Conservation (phyloP, 2,888 invertebrate species). For the Tetragnatha montana region DNA sequence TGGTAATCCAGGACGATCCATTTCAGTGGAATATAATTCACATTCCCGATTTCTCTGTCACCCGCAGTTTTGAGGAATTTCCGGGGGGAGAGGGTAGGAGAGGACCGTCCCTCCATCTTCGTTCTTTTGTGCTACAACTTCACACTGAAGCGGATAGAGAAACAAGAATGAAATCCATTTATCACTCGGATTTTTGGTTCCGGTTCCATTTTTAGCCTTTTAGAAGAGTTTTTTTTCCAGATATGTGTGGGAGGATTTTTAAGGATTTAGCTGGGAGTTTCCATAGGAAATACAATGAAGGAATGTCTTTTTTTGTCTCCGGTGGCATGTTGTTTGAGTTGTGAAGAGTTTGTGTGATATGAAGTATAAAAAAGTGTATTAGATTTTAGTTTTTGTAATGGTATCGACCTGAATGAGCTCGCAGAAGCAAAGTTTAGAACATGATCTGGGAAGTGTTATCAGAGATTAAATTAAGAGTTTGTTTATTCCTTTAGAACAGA, state of each 20-base stretch:
- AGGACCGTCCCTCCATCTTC: neutral
- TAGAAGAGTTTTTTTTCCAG: neutral
- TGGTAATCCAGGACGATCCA: neutral
- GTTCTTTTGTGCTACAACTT: conserved; percentile 11
- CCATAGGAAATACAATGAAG: neutral
- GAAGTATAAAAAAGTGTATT: neutral
- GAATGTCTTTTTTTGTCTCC: conserved; percentile 9
- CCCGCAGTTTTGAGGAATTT: neutral
- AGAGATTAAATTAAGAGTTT: no score
- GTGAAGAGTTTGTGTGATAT: neutral
- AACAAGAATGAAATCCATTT: conserved; percentile 24
- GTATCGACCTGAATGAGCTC: no score
- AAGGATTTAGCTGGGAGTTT: neutral
- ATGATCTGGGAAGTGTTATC: no score
- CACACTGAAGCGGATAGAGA: conserved; percentile 5
- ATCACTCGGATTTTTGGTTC: conserved; percentile 27
- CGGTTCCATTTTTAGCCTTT: conserved; percentile 27
- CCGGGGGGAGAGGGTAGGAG: neutral
- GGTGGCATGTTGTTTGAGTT: neutral
- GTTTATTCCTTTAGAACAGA: no score
- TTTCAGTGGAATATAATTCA: conserved; percentile 1
- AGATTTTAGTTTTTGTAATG: neutral
- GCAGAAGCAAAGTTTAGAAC: no score
- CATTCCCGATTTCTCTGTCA: conserved; percentile 10
- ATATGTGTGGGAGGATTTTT: neutral